Evolutionary conservation across 2,888 invertebrate genomes (phyloP).

Genomic region (Digitonthophagus gazella): DNA sequence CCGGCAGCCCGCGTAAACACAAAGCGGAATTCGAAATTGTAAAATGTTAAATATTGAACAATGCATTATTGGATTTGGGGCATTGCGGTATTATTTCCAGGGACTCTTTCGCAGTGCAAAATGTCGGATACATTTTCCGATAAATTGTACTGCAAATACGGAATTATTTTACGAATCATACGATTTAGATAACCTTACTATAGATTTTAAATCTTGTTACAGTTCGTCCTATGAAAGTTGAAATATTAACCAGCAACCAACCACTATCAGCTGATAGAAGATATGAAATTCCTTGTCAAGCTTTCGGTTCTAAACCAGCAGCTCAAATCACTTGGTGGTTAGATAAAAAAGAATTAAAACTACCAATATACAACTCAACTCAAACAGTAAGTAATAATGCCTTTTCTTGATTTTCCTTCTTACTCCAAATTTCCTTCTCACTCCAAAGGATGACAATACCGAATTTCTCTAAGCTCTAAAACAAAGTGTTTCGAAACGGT

Average conservation of each 20-base stretch:
- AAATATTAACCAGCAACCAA: slow-evolving; percentile 75
- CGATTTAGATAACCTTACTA: neutral
- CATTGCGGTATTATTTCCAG: slow-evolving; percentile 3
- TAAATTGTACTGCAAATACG: neutral
- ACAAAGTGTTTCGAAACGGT: neutral
- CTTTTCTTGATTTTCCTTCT: neutral
- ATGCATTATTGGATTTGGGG: slow-evolving; percentile 3
- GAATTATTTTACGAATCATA: slow-evolving; percentile 3
- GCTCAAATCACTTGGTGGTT: slow-evolving; percentile 86
- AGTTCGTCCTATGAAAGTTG: slow-evolving; percentile 81
- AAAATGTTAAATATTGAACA: neutral
- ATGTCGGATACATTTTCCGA: neutral
- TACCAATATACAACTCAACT: slow-evolving; percentile 51
- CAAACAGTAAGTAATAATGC: slow-evolving; percentile 51
- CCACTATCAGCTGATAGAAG: slow-evolving; percentile 80
- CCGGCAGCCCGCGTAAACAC: neutral
- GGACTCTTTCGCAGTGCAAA: neutral
- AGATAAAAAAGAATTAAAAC: slow-evolving; percentile 64
- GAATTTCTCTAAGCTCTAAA: neutral
- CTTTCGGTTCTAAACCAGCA: slow-evolving; percentile 81
- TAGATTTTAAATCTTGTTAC: slow-evolving; percentile 45
- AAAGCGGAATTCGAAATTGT: neutral
- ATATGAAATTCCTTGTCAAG: slow-evolving; percentile 79
- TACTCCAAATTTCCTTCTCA: neutral
- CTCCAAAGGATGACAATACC: neutral